Base-by-base conservation (phyloP, 2,797 vertebrate genomes). In the Protonibea diacanthus region DNA sequence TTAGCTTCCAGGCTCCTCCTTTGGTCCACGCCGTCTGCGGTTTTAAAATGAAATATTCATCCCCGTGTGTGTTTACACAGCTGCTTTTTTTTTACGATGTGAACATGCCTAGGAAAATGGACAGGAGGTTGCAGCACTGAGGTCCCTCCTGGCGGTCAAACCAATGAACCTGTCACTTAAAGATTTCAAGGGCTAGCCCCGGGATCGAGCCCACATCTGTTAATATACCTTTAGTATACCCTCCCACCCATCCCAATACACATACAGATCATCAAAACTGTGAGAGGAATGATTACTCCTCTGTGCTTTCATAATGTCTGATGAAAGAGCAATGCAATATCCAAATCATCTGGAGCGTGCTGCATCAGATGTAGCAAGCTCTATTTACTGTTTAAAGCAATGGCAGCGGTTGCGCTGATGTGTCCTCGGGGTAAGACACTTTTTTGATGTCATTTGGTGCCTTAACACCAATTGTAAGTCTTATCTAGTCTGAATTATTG, bases 121-220 rank as follows among this genome's bases (percentile, higher is more conserved):
- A 74, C 71, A 47, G 51, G 66, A 75, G 79, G 58, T 38, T 60
- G 45, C 40, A 6, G 27, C 25, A 64, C 38, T 0, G 48, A 58
- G 38, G 53, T 70, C 42, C 33, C 66, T 67, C 75, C 76, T 83
- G 82, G 65, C 15, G 17, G 62, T 71, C 66, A 57, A 82, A 49
- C 27, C 74, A 74, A 81, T 86, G 82, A 87, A 90, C 78, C 80
- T 80, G 86, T 85, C 78, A 74, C 76, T 71, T 82, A 49, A 78
- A 60, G 62, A 38, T 55, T 67, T 67, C 44, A 47, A 66, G 73
- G 45, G 56, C 74, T 48, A 0, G 47, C 25, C 57, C 75, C 64
- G 60, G 59, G 49, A 74, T 62, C 33, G 72, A 73, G 27, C 42
- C 49, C 73, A 76, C 73, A 80, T 84, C 60, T 71, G 76, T 42